Conservation (phyloP, 2,888 invertebrate species). For the Globia sparganii region DNA sequence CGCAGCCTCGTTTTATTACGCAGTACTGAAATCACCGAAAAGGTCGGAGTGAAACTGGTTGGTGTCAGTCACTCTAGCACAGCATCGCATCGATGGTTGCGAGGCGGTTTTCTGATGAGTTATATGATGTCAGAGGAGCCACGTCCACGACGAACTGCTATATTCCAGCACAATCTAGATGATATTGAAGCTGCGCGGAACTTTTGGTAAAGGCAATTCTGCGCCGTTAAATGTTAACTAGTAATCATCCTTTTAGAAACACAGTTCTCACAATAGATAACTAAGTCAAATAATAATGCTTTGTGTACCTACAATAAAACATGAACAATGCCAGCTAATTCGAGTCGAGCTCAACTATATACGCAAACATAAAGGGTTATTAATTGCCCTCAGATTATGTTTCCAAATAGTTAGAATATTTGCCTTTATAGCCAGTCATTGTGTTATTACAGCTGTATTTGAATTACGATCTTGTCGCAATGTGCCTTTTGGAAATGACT, state of each 20-base stretch:
- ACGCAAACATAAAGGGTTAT: neutral
- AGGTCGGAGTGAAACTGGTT: neutral
- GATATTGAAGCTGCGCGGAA: neutral
- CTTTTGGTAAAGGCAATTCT: neutral
- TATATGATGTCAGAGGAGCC: neutral
- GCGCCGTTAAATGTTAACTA: neutral
- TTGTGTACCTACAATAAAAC: conserved; percentile 1
- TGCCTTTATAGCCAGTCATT: neutral
- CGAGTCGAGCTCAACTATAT: conserved; percentile 26
- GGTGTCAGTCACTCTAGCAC: neutral
- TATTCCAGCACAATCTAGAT: neutral
- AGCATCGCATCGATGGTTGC: neutral
- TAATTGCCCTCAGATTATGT: conserved; percentile 36
- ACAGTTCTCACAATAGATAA: neutral
- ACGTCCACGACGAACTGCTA: too few relatives aligned
- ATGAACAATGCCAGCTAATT: conserved; percentile 23
- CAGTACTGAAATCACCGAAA: neutral
- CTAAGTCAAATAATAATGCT: conserved; percentile 15
- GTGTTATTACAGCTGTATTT: conserved; percentile 11
- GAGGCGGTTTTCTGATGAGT: neutral
- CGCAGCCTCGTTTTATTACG: neutral
- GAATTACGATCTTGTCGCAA: neutral
- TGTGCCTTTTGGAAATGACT: neutral
- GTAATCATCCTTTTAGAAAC: neutral
- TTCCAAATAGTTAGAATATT: conserved; percentile 38